phyloP scores from a whole-genome alignment of 2,797 vertebrate genomes.

The Euthynnus affinis region DNA sequence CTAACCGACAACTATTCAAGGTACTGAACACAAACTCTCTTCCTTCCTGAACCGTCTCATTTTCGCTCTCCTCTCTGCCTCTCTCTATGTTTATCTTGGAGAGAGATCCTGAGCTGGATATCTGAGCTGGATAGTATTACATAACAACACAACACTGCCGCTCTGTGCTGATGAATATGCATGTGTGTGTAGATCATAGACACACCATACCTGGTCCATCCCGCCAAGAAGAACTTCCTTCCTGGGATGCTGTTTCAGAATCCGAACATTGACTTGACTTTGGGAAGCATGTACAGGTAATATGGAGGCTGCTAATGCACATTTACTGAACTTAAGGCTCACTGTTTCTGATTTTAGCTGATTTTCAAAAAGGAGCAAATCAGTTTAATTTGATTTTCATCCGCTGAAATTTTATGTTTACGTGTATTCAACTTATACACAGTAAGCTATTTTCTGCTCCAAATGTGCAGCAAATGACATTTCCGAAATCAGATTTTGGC shows the following conservation, averaged over 20 bases:
- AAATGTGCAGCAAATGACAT: background rate
- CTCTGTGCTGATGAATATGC: constrained; percentile 37
- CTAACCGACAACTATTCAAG: constrained; percentile 92
- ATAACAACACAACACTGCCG: constrained; percentile 20
- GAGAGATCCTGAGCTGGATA: constrained; percentile 9
- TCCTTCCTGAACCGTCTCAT: background rate
- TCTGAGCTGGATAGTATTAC: background rate
- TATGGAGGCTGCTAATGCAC: background rate
- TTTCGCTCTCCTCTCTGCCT: constrained; percentile 1
- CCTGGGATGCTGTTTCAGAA: constrained; percentile 92
- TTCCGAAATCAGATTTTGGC: background rate
- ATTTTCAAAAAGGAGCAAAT: background rate
- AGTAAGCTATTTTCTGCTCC: background rate
- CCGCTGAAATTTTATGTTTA: background rate
- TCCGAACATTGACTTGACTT: constrained; percentile 90
- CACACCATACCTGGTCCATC: constrained; percentile 92
- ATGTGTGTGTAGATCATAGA: constrained; percentile 90
- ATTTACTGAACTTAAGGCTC: background rate
- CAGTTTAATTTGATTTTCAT: background rate
- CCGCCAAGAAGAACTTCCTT: constrained; percentile 91
- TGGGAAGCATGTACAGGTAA: constrained; percentile 96
- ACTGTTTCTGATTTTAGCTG: background rate
- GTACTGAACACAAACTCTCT: constrained; percentile 72
- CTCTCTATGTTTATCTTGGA: constrained; percentile 8
- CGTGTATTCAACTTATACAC: background rate